Conservation (phyloP, 2,797 vertebrate species). For the Gambusia yucatana region DNA sequence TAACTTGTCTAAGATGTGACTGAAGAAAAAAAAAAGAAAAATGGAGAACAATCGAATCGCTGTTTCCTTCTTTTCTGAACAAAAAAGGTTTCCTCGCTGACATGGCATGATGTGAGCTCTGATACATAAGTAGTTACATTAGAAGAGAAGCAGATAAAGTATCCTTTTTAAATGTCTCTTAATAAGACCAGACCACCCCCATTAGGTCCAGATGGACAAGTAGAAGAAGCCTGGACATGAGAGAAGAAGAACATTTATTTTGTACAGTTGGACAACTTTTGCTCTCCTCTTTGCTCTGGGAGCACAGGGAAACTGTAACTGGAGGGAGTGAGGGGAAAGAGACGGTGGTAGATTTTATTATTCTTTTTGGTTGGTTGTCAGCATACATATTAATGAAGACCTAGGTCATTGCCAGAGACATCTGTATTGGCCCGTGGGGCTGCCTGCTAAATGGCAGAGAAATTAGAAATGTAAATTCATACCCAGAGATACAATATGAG, state of each 20-base stretch:
- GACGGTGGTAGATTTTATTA: slow-evolving; percentile 65
- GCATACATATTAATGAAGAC: slow-evolving; percentile 84
- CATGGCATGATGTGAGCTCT: slow-evolving; percentile 69
- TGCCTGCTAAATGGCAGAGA: slow-evolving; percentile 72
- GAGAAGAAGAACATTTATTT: slow-evolving; percentile 53
- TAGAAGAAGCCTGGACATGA: slow-evolving; percentile 44
- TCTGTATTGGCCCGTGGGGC: slow-evolving; percentile 77
- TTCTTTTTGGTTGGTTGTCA: slow-evolving; percentile 78
- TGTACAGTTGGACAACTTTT: slow-evolving; percentile 57
- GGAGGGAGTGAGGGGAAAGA: slow-evolving; percentile 33
- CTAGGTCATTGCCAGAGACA: slow-evolving; percentile 81
- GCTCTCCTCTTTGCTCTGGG: slow-evolving; percentile 41
- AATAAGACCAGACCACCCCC: slow-evolving; percentile 64
- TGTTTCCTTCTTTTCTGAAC: slow-evolving; percentile 71
- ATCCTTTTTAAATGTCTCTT: slow-evolving; percentile 73
- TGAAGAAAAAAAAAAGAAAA: slow-evolving; percentile 51
- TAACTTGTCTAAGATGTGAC: slow-evolving; percentile 84
- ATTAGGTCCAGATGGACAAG: slow-evolving; percentile 61
- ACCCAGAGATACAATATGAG: slow-evolving; percentile 75
- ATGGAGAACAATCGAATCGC: slow-evolving; percentile 74
- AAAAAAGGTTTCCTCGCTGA: slow-evolving; percentile 73
- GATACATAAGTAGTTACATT: slow-evolving; percentile 78
- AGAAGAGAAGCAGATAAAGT: slow-evolving; percentile 66
- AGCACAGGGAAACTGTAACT: slow-evolving; percentile 64
- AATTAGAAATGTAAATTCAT: slow-evolving; percentile 82